Percentiles rank a stretch among this genome's conserved stretches.
Conservation (phyloP, 2,113 vertebrate species). For the Panurus biarmicus region DNA sequence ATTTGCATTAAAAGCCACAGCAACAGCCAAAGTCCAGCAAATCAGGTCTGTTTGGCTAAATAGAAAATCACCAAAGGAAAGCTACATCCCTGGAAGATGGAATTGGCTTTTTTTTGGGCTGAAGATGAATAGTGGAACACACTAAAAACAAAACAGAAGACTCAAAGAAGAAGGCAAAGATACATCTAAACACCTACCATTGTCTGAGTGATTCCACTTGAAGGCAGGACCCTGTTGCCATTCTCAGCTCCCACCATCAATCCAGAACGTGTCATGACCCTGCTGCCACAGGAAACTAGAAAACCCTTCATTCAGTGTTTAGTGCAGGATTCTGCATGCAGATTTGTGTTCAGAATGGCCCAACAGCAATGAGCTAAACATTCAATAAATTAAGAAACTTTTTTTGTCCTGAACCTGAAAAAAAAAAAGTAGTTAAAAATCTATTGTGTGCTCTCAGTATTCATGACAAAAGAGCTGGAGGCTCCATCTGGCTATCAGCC, state of each 20-base stretch:
- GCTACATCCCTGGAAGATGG: not conserved
- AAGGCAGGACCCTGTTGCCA: not conserved
- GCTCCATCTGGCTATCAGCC: not conserved
- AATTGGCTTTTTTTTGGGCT: not conserved
- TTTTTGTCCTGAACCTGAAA: not conserved
- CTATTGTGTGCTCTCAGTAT: not conserved
- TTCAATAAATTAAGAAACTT: not conserved
- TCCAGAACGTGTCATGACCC: not conserved
- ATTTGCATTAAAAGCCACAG: not conserved
- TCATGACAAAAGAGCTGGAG: not conserved
- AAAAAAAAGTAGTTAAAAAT: not conserved
- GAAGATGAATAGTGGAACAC: not conserved
- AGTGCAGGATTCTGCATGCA: not conserved
- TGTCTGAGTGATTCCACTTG: not conserved
- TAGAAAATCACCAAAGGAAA: not conserved
- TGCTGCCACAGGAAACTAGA: not conserved
- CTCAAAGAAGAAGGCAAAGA: not conserved
- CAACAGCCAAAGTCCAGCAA: not conserved
- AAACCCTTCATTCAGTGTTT: not conserved
- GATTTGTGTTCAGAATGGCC: not conserved
- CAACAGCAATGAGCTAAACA: not conserved
- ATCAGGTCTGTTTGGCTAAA: not conserved
- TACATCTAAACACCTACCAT: not conserved
- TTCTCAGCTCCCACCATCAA: not conserved
- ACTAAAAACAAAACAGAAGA: not conserved